Base-by-base conservation (phyloP, 2,888 invertebrate genomes). In the Trimorus sp. region DNA sequence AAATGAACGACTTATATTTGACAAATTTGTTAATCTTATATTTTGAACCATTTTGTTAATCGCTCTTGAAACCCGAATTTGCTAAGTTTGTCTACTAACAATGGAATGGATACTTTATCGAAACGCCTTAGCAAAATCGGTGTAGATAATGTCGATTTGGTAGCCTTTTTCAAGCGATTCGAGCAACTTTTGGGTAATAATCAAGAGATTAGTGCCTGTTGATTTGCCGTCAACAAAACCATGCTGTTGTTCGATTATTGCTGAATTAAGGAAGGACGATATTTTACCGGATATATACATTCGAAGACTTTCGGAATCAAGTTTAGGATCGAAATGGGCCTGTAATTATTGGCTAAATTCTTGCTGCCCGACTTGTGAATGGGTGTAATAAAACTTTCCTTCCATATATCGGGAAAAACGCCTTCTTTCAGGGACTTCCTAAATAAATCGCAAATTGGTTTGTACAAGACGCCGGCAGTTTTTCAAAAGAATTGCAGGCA, bases 331-430 rank as follows among this genome's bases (percentile, higher is more conserved):
- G 60, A 60, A 1, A 60, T 60, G 4, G 60, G 45, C 16, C 60
- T 3, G 12, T 54, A 60, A 42, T 60, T 60, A 14, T 42, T 45
- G 2, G 16, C 45, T 45, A 6, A 4, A 11, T 15, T 11, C 45
- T 60, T 60, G 26, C 12, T 45, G 7, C 60, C 45, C 1, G 60
- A 60, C 45, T 60, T 60, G 38, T 45, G 45, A 5, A 60, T 60
- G 4, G 60, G 60, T 15, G 60, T 60, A 15, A 60, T 9, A n/a
- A n/a, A 45, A 38, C 60, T 45, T 5, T 1, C 5, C 40, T 60
- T 60, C 60, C 60, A 60, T 7, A 9, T 12, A 6, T 15, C 8
- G 1, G 60, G 60, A 14, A 60, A 60, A 15, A 1, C 3, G 11
- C 42, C 42, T 11, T 59, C 59, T 15, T n/a, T 12, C 8, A 59